Evolutionary conservation across 2,797 vertebrate species (phyloP), one percentile per base, ranked within the genome.

Genomic region (Microcaecilia unicolor): DNA sequence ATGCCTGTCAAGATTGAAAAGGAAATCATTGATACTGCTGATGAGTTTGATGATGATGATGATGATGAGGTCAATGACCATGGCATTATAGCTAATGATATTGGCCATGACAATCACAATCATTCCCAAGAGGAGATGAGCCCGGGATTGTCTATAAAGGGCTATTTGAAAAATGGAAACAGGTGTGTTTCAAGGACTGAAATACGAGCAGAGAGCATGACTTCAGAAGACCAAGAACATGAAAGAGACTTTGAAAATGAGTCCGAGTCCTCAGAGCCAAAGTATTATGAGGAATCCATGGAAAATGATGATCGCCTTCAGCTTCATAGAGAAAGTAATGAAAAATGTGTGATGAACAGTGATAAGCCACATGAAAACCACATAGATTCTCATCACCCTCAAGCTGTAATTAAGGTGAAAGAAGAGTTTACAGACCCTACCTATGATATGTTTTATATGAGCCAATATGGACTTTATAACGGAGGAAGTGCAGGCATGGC

Each of bases 1-100:
- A 99, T 98, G 96, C 96, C 96, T 25, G 95, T 99, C 20, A 99
- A 99, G 76, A 99, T 99, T 28, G 95, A 99, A 66, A 99, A 99
- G 61, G 96, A 99, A 64, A 83, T 97, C n/a, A 93, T 97, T 1
- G 93, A 97, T 35, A 96, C 95, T 7, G 90, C 90, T 0, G 94
- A 97, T 43, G 95, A 96, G 34, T 98, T 91, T 31, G 92, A 98
- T 7, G 86, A 89, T 5, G 93, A 97, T 61, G 93, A 93, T 0
- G n/a, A n/a, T n/a, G 96, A 99, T n/a, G 92, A 98, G 4, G 88
- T 89, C 41, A 72, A 74, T 13, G 91, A 97, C 1, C 82, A 88
- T 10, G 80, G 44, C 20, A 31, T 56, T 0, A 57, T 75, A 38
- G 61, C 67, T 24, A 80, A 74, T 23, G 76, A 82, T 38, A 48